Percentiles rank a stretch among this genome's conserved stretches.
phyloP scores from a whole-genome alignment of 64 coral and sea anemone genomes.

The Porites australiensis region DNA sequence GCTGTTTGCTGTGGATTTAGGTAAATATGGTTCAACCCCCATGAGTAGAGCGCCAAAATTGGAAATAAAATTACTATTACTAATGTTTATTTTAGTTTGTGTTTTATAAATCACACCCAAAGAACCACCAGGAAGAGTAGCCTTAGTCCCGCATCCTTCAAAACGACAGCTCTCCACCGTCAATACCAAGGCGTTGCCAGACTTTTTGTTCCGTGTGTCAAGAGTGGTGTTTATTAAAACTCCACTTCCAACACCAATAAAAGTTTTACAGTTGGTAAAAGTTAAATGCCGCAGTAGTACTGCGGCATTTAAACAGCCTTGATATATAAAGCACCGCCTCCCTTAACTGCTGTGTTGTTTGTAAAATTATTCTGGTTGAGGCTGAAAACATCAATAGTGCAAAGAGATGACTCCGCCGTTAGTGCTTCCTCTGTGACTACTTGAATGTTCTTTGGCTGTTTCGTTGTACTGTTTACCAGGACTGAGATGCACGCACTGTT shows the following conservation, averaged over 20 bases:
- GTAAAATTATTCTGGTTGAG: neutral
- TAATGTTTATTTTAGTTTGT: neutral
- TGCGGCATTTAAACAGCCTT: neutral
- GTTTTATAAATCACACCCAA: too few species aligned
- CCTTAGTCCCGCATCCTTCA: neutral
- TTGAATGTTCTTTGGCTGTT: neutral
- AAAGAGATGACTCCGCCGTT: slow-evolving; percentile 45
- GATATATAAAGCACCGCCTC: neutral
- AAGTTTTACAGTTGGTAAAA: neutral
- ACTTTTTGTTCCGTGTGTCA: too few species aligned
- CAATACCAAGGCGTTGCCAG: neutral
- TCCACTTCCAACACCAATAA: too few species aligned
- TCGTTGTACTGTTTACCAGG: neutral
- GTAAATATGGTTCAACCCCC: too few species aligned
- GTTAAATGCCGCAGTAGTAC: neutral
- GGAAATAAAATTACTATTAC: neutral
- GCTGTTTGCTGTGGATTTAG: too few species aligned
- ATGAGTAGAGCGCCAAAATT: neutral
- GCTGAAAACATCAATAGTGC: neutral
- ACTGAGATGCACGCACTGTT: slow-evolving; percentile 46
- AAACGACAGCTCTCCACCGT: neutral
- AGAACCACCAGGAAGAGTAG: neutral
- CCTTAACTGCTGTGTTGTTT: neutral
- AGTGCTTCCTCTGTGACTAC: neutral
- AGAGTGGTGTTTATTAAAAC: neutral